Evolutionary conservation across 2,888 invertebrate genomes (phyloP), one percentile per base, ranked within the genome.

Genomic region (Endomychus coccineus): DNA sequence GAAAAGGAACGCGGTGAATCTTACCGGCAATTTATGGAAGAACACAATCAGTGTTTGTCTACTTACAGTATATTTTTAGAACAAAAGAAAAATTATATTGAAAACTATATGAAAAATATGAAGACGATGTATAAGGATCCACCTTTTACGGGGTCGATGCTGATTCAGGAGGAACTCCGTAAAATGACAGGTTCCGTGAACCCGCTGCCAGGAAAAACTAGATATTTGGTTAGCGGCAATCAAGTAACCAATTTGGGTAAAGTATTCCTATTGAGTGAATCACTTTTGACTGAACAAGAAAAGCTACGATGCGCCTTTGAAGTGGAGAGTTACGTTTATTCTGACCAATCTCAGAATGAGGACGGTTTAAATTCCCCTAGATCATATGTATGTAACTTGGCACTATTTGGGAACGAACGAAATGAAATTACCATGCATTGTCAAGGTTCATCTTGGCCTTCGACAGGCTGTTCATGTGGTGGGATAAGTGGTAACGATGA

Each of bases 31-130:
- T 38, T 31, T 19, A 31, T 23, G 28, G 22, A 23, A 23, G 23
- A 38, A 28, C 38, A 38, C 11, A 38, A 33, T 16, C 27, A 34
- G 21, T 38, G 38, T 27, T 14, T 38, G 13, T 32, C 27, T 3
- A 38, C 43, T n/a, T 46, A 40, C 37, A 36, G 44, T 3, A 40
- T 36, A 14, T 46, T 44, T 28, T 10, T 49, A 27, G 41, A 43
- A 23, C 42, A 49, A 12, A 40, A 46, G 33, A 32, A 39, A 6
- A 34, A 22, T 13, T 44, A 46, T 16, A 37, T 36, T 4, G 36
- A 40, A 27, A 39, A 44, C 11, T 48, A 43, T 15, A 32, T 33
- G 21, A 23, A 38, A 16, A 27, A 32, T 7, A 32, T 38, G 33
- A 33, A 33, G 2, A 30, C 28, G 17, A 36, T 23, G 23, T 36